Conservation (phyloP, 2,113 vertebrate species). For the Cynocephalus volans region DNA sequence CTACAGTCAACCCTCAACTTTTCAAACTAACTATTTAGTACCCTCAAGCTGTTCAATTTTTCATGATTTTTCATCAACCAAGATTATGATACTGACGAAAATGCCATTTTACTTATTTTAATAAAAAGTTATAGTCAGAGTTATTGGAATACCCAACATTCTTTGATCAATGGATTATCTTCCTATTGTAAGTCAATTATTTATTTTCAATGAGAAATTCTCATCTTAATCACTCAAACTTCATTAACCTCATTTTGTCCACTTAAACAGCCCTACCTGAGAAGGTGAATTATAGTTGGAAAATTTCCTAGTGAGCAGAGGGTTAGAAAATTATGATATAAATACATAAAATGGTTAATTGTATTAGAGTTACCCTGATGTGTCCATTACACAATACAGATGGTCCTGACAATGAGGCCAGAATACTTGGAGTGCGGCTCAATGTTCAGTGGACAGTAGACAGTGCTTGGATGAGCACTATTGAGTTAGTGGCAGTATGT, state of each 20-base stretch:
- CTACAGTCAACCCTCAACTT: neutral
- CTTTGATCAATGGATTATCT: neutral
- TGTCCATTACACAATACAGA: neutral
- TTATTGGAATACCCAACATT: neutral
- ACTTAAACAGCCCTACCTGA: neutral
- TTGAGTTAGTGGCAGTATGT: neutral
- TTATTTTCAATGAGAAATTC: neutral
- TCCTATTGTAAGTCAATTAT: neutral
- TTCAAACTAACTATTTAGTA: neutral
- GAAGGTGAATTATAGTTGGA: neutral
- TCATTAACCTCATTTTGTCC: neutral
- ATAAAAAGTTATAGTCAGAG: neutral
- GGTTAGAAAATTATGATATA: neutral
- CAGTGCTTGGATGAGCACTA: neutral
- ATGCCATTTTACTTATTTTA: neutral
- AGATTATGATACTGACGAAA: neutral
- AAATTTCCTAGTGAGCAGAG: neutral
- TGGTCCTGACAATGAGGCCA: neutral
- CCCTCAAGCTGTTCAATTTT: fast-evolving
- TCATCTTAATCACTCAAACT: neutral
- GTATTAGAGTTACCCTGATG: neutral
- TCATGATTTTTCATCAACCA: neutral
- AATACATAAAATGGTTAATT: neutral
- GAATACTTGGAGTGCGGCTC: no score
- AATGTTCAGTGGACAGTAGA: neutral